phyloP scores from a whole-genome alignment of 1,140 invertebrate species.

The Drosophila leontia region DNA sequence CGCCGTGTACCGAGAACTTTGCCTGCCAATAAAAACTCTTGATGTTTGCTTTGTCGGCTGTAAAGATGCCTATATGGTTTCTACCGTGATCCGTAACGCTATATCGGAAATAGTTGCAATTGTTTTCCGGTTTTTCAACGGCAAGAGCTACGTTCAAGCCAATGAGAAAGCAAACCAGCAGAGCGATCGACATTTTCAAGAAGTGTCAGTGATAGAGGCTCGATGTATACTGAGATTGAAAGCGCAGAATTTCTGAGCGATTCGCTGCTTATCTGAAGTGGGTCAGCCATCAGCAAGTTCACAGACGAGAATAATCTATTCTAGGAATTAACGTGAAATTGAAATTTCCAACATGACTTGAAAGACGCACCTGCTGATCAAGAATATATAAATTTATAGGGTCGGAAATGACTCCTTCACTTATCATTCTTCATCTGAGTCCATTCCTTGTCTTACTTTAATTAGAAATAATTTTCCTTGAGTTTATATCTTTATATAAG shows the following conservation, averaged over 20 bases:
- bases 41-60: neutral
- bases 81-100: neutral
- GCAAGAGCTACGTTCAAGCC: neutral
- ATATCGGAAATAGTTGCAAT: constrained; percentile 9
- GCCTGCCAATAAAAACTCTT: constrained; percentile 11
- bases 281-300: neutral
- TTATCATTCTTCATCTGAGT: no score
- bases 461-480: no score
- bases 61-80: constrained; percentile 1
- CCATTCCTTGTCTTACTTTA: no score
- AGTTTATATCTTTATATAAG: no score
- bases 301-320: neutral
- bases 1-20: neutral
- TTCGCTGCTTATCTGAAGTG: neutral
- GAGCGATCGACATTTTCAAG: neutral
- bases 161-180: neutral
- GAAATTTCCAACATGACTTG: no score
- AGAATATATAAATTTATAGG: no score
- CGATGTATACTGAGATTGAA: neutral
- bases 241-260: neutral
- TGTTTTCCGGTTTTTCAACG: neutral
- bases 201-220: neutral
- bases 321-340: neutral
- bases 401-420: no score
- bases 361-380: no score